Evolutionary conservation across 2,113 vertebrate species (phyloP).

Genomic region (Myotis brandtii): DNA sequence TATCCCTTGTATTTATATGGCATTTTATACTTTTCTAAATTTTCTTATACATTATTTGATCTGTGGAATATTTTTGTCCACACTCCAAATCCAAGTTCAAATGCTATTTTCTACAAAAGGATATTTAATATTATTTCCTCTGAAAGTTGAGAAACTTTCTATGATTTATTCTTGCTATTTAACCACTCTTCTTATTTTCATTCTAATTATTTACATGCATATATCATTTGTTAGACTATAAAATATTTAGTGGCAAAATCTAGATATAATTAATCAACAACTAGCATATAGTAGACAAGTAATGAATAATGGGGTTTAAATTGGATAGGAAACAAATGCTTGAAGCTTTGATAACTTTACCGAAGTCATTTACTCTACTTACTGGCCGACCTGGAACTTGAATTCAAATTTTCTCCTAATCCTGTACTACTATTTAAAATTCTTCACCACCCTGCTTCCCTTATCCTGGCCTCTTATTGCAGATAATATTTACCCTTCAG

Average conservation of each 20-base stretch:
- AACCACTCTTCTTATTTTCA: constrained; percentile 42
- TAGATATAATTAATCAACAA: background rate
- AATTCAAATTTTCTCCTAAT: constrained; percentile 46
- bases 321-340: constrained; percentile 36
- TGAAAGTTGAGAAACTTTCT: constrained; percentile 45
- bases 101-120: constrained; percentile 28
- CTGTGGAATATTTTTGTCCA: constrained; percentile 5
- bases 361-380: constrained; percentile 35
- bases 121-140: constrained; percentile 55
- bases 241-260: constrained; percentile 4
- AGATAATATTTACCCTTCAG: constrained; percentile 25
- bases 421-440: constrained; percentile 45
- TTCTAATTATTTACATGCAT: constrained; percentile 25
- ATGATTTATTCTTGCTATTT: background rate
- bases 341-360: constrained; percentile 22
- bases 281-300: background rate
- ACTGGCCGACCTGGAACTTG: background rate
- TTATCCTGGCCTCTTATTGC: background rate
- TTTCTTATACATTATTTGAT: background rate
- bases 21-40: constrained; percentile 32
- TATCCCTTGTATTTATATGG: constrained; percentile 21
- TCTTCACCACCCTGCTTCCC: background rate
- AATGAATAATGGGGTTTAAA: constrained; percentile 38
- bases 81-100: constrained; percentile 43
- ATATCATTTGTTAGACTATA: constrained; percentile 23